Percentiles rank a stretch among this genome's conserved stretches.
Evolutionary conservation across 2,888 invertebrate species (phyloP).

Genomic region (Alloscopus bannaensis): DNA sequence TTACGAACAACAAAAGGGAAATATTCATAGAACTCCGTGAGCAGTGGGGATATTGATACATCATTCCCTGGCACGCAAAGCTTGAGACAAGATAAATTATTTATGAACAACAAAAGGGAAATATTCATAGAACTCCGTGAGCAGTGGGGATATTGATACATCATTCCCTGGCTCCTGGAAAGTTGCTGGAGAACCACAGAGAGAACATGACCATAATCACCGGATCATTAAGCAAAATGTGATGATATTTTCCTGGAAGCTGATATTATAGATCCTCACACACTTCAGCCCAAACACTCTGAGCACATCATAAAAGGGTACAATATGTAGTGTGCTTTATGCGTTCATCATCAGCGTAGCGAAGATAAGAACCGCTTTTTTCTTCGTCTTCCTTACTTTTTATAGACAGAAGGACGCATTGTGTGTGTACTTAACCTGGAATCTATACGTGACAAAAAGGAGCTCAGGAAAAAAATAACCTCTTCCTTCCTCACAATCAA

Average conservation of each 20-base stretch:
- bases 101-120: neutral
- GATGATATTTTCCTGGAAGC: slow-evolving; percentile 60
- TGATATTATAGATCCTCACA: slow-evolving; percentile 46
- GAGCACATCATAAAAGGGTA: neutral
- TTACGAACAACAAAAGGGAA: slow-evolving; percentile 49
- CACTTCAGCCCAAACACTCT: slow-evolving; percentile 11
- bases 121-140: slow-evolving; percentile 22
- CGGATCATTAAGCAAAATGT: slow-evolving; percentile 71
- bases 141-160: slow-evolving; percentile 13
- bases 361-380: slow-evolving; percentile 37
- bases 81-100: neutral
- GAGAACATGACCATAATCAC: slow-evolving; percentile 68
- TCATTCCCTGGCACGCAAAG: neutral
- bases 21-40: slow-evolving; percentile 28
- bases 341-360: neutral
- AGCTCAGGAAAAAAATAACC: slow-evolving; percentile 38
- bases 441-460: slow-evolving; percentile 47
- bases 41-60: slow-evolving; percentile 13
- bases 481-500: slow-evolving; percentile 47
- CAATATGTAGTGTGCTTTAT: neutral
- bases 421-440: slow-evolving; percentile 32
- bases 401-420: slow-evolving; percentile 22
- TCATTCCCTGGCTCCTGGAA: neutral
- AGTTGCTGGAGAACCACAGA: slow-evolving; percentile 35
- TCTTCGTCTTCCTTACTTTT: neutral